Evolutionary conservation across 2,797 vertebrate species (phyloP), one percentile per base, ranked within the genome.

Genomic region (Pempheris klunzingeri): DNA sequence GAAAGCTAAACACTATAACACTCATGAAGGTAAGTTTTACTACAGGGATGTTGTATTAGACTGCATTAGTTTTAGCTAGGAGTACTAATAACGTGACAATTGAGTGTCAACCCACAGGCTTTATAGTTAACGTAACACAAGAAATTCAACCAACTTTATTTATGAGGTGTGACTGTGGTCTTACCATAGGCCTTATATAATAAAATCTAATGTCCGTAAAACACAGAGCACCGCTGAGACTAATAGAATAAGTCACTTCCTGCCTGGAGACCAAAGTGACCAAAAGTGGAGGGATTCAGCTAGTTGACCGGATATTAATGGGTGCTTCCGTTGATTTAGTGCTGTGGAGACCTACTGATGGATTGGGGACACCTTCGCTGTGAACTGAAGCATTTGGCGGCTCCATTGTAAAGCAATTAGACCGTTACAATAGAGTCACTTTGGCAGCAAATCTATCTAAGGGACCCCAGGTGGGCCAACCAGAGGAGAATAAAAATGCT

Each of bases 331-430:
- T 84, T 86, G 85, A 91, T 88, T 87, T 84, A 89, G 79, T 44
- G 55, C 43, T 5, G 50, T 22, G 62, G 64, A 49, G 58, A 72
- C 58, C 74, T 65, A 53, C 78, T 90, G 90, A 92, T 86, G 72
- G 87, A 92, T 92, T 39, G 77, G 26, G 82, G 83, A 90, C 89
- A 90, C 87, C 87, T 90, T 90, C 43, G 0, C 58, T 67, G 85
- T 85, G 87, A 85, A 88, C 80, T 80, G 77, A 77, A 84, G 83
- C 85, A 67, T 87, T 91, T 68, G 63, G 66, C 67, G 7, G 60
- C 80, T 81, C 82, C 78, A 85, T 85, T 87, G 77, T 81, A 79
- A 85, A 80, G 71, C 76, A 87, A 90, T 92, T 91, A 90, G 78
- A 77, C 43, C 11, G 28, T 49, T 78, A 77, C 81, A 84, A 80